Conservation (phyloP, 23 tunicate genomes). For the Aplidium turbinatum region DNA sequence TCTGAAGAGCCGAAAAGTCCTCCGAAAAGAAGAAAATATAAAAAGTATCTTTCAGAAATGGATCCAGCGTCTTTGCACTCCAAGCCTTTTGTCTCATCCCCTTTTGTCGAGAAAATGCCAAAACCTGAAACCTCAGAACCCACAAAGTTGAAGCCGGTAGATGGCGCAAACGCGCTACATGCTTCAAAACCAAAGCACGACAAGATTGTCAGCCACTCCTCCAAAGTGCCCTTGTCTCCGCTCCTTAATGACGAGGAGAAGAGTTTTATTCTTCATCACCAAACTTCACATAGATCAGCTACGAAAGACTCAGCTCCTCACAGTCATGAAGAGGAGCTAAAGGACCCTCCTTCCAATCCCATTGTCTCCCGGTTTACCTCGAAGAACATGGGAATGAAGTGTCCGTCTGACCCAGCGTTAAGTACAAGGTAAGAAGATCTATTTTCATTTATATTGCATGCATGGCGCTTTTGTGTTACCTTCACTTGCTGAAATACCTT, state of each 20-base stretch:
- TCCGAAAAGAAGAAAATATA: too few species aligned
- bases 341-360: not conserved
- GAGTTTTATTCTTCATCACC: not conserved
- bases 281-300: not conserved
- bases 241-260: slow-evolving; percentile 15
- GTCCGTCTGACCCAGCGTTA: slow-evolving; percentile 46
- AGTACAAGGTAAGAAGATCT: slow-evolving; percentile 68
- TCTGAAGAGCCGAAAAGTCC: too few species aligned
- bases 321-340: not conserved
- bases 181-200: too few species aligned
- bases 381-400: slow-evolving; percentile 35
- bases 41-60: too few species aligned
- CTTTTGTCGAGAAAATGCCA: too few species aligned
- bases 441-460: not conserved
- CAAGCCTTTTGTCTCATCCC: too few species aligned
- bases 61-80: too few species aligned
- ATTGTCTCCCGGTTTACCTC: not conserved
- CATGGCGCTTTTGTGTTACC: not conserved
- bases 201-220: too few species aligned
- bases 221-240: slow-evolving; percentile 13
- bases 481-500: too few species aligned
- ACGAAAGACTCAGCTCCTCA: not conserved
- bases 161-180: too few species aligned
- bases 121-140: too few species aligned
- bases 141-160: too few species aligned